Percentiles rank a stretch among this genome's conserved stretches.
phyloP scores from a whole-genome alignment of 2,113 vertebrate species.

The Dryoscopus gambensis region DNA sequence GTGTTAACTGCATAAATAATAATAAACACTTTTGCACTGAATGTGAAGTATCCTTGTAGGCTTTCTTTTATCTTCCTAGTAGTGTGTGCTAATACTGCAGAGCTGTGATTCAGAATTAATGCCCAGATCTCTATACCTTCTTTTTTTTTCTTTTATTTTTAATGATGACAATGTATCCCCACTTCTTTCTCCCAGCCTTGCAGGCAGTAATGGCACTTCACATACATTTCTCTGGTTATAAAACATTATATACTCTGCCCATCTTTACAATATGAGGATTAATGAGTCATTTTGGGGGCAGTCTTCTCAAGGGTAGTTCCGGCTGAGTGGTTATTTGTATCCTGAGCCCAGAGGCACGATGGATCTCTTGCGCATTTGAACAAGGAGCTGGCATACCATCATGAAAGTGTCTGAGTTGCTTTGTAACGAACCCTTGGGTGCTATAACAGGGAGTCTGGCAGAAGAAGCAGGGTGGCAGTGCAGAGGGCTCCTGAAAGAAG shows the following conservation, averaged over 20 bases:
- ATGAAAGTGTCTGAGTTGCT: constrained; percentile 5
- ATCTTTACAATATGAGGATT: background rate
- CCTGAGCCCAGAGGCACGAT: background rate
- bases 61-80: background rate
- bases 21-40: background rate
- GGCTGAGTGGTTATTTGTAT: background rate
- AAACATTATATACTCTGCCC: background rate
- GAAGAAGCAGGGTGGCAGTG: background rate
- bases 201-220: background rate
- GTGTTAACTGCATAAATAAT: background rate
- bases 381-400: background rate
- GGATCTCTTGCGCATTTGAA: background rate
- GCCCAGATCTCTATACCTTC: background rate
- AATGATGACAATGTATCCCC: background rate
- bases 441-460: background rate
- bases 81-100: background rate
- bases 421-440: background rate
- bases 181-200: background rate
- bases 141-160: background rate
- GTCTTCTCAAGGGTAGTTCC: background rate
- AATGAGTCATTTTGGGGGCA: background rate
- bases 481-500: background rate
- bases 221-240: background rate
- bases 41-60: background rate
- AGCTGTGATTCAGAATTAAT: background rate